phyloP scores from a whole-genome alignment of 2,113 vertebrate genomes.

The Junco hyemalis region DNA sequence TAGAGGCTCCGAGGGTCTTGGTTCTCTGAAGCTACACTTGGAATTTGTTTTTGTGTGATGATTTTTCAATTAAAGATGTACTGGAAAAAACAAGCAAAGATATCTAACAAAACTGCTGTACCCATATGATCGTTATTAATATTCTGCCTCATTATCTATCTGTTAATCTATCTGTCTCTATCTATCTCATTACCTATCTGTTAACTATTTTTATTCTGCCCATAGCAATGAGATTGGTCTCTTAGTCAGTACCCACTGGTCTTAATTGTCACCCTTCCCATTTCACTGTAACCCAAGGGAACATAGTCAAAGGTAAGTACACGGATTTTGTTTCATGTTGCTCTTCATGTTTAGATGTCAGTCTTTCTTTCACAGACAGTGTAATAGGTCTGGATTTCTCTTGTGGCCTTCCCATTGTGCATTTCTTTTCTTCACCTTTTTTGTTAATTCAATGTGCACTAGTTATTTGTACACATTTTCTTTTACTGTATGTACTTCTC shows the following conservation, averaged over 20 bases:
- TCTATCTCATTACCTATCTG: background rate
- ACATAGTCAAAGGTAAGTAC: background rate
- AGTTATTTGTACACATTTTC: constrained; percentile 24
- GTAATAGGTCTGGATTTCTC: background rate
- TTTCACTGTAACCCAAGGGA: background rate
- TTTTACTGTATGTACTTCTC: background rate
- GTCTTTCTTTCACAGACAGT: background rate
- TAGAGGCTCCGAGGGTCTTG: background rate
- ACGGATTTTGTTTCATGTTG: background rate
- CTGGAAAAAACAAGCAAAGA: background rate
- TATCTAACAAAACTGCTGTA: background rate
- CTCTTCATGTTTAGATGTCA: background rate
- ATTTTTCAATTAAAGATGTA: background rate
- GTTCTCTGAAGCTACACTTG: background rate
- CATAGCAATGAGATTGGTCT: background rate
- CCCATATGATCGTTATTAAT: background rate
- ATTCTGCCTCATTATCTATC: background rate
- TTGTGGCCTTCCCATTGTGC: background rate
- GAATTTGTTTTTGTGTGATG: background rate
- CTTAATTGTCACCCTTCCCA: background rate
- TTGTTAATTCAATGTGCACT: background rate
- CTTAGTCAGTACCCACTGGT: background rate
- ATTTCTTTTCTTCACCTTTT: background rate
- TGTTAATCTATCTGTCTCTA: background rate
- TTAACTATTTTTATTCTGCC: background rate